phyloP scores from a whole-genome alignment of 2,888 invertebrate genomes.

The Drosophila bunnanda region DNA sequence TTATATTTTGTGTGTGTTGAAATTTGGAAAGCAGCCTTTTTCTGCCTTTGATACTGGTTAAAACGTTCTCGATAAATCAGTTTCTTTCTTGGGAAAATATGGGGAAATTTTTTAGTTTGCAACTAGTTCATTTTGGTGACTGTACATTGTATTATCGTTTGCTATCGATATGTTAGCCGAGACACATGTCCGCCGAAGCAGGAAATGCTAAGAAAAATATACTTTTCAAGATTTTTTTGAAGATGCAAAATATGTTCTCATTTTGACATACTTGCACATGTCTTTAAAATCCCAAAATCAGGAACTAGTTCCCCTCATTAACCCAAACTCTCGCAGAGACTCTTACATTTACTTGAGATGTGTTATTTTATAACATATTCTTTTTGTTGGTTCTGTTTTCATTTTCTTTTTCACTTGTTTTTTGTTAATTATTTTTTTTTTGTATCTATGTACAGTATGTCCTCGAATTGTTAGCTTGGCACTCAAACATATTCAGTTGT shows the following conservation, averaged over 20 bases:
- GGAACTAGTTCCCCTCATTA: slow-evolving; percentile 1
- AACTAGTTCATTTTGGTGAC: background rate
- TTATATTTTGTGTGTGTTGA: no score
- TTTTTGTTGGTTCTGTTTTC: slow-evolving; percentile 7
- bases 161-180: background rate
- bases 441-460: slow-evolving; percentile 61
- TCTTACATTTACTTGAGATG: background rate
- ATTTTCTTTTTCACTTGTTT: background rate
- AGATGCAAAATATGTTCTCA: background rate
- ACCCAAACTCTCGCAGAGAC: slow-evolving; percentile 2
- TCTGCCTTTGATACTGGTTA: no score
- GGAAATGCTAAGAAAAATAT: background rate
- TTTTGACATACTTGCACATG: background rate
- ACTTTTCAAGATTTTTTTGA: background rate
- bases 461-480: slow-evolving; percentile 83
- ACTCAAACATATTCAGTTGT: slow-evolving; percentile 79
- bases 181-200: no score
- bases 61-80: no score
- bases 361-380: slow-evolving; percentile 6
- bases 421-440: slow-evolving; percentile 29
- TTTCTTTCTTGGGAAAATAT: no score
- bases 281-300: background rate
- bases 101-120: background rate
- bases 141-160: background rate
- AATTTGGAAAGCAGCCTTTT: background rate